Conservation (phyloP, 2,113 vertebrate species). For the Ictalurus punctatus region DNA sequence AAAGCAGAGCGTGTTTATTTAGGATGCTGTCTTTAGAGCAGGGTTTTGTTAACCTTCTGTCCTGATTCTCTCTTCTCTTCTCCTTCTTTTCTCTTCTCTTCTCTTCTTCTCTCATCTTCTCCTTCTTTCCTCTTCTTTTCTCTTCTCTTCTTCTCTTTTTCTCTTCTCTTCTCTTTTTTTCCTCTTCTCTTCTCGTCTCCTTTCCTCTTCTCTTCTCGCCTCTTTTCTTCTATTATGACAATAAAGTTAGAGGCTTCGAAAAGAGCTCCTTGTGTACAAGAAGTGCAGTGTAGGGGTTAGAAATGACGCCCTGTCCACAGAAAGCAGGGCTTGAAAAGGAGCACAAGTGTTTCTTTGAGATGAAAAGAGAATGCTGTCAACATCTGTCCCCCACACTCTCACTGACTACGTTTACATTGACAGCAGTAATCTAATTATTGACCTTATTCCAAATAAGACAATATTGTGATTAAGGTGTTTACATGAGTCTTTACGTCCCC, state of each 20-base stretch:
- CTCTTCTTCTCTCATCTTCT: neutral
- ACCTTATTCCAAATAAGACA: too few relatives aligned
- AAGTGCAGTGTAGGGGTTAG: neutral
- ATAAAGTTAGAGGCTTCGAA: neutral
- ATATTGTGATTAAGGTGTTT: too few relatives aligned
- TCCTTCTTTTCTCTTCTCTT: too few relatives aligned
- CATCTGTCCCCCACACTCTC: slow-evolving; percentile 27
- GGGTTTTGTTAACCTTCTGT: slow-evolving; percentile 65
- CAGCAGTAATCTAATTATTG: too few relatives aligned
- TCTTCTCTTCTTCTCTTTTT: too few relatives aligned
- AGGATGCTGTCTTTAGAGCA: slow-evolving; percentile 65
- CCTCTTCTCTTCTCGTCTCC: neutral
- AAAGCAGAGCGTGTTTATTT: slow-evolving; percentile 62
- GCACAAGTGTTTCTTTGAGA: slow-evolving; percentile 31
- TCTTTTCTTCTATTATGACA: neutral
- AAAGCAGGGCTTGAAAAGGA: slow-evolving; percentile 17
- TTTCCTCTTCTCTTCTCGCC: too few relatives aligned
- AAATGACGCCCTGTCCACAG: neutral
- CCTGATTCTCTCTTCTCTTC: neutral
- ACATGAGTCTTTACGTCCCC: too few relatives aligned
- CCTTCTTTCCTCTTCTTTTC: neutral
- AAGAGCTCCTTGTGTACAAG: slow-evolving; percentile 4
- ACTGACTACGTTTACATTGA: too few relatives aligned
- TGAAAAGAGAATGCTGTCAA: slow-evolving; percentile 28
- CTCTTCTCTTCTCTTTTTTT: neutral